phyloP scores from a whole-genome alignment of 2,113 vertebrate species.

The Rynchops niger region DNA sequence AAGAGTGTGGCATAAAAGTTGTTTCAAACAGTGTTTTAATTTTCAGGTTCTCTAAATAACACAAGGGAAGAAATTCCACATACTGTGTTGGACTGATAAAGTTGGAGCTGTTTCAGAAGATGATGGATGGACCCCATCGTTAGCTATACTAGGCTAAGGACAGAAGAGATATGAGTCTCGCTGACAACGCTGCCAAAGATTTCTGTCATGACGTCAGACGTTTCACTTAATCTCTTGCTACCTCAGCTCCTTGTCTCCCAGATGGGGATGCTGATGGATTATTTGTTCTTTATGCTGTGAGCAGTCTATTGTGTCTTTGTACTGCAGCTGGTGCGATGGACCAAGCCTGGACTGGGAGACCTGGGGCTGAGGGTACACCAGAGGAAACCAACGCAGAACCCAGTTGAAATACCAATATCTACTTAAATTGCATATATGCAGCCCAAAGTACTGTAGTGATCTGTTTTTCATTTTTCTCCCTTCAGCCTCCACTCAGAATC shows the following conservation, averaged over 20 bases:
- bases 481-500: background rate
- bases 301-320: fast-evolving
- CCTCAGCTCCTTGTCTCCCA: background rate
- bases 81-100: background rate
- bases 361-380: background rate
- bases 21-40: background rate
- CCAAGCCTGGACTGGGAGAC: background rate
- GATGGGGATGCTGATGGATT: background rate
- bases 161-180: background rate
- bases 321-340: background rate
- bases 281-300: background rate
- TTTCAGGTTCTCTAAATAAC: conserved; percentile 28
- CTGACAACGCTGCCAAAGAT: conserved; percentile 17
- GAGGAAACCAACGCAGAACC: background rate
- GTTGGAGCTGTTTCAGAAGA: conserved; percentile 5
- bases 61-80: background rate
- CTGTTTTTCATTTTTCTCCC: background rate
- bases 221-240: conserved; percentile 44
- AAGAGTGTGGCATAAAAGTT: background rate
- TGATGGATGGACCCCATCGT: conserved; percentile 3
- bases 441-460: background rate
- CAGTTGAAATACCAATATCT: background rate
- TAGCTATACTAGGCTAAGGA: background rate
- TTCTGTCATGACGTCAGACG: conserved; percentile 1
- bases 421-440: background rate